A percentile compares a stretch with the other conserved stretches of the same genome.
These are phyloP conservation scores for Coturnix japonica DNA, from an alignment of 2,113 vertebrate species.

Conservation along the genomic window DNA sequence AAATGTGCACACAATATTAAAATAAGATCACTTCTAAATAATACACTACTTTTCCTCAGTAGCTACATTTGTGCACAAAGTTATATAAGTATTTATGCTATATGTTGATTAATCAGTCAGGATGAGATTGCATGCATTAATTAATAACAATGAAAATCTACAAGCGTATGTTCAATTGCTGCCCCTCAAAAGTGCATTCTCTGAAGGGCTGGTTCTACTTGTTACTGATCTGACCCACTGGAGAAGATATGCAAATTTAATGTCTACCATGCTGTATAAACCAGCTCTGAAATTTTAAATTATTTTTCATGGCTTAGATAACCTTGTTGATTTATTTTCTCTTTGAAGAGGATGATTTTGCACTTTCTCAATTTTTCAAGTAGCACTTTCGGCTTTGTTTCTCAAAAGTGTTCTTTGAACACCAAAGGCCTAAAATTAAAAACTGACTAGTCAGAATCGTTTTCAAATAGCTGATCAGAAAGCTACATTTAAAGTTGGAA, in stretches of 20 bases:
- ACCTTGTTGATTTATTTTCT: background rate
- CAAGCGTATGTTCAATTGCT: background rate
- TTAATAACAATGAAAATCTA: background rate
- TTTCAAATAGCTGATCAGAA: background rate
- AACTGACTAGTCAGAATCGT: background rate
- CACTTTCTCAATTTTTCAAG: background rate
- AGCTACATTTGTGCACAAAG: background rate
- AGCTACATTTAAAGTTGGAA: background rate
- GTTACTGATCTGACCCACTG: background rate
- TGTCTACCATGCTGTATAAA: background rate
- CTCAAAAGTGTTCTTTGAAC: background rate
- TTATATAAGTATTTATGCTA: background rate
- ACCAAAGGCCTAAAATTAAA: background rate
- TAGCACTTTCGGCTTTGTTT: background rate
- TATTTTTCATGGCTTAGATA: background rate
- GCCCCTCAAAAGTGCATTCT: background rate
- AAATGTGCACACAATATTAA: background rate
- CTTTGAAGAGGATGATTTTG: background rate
- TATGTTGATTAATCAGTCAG: background rate
- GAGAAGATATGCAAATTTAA: background rate
- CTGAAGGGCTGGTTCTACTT: background rate
- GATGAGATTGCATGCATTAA: background rate
- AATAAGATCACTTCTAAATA: background rate
- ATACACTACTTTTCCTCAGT: background rate
- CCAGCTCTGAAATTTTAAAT: background rate